These are phyloP conservation scores for Balaenoptera acutorostrata DNA, from an alignment of 2,113 vertebrate species.

Conservation along the genomic window DNA sequence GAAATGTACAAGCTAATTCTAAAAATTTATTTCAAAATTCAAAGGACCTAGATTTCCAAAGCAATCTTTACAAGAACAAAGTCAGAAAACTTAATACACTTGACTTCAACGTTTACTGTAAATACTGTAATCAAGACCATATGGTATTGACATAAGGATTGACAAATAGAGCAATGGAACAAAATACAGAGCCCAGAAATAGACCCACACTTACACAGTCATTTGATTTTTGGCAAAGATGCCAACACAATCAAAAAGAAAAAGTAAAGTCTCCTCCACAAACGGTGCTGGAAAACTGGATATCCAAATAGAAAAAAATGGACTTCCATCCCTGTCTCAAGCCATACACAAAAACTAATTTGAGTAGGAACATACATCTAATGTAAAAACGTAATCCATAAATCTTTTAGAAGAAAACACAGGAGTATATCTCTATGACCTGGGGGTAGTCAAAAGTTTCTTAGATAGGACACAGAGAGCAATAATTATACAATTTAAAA, in stretches of 20 bases:
- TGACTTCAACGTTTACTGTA: neutral
- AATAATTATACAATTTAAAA: neutral
- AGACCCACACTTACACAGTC: neutral
- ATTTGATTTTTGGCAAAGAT: neutral
- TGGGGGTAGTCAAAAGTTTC: neutral
- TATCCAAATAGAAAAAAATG: neutral
- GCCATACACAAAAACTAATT: neutral
- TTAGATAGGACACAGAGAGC: neutral
- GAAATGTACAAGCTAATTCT: neutral
- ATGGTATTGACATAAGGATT: neutral
- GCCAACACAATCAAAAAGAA: neutral
- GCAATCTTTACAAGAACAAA: neutral
- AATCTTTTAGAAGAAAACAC: neutral
- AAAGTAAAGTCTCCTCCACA: neutral
- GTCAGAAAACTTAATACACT: neutral
- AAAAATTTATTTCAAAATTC: slow-evolving; percentile 18
- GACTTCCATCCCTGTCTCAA: neutral
- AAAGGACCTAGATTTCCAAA: slow-evolving; percentile 8
- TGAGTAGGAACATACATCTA: neutral
- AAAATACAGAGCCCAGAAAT: neutral
- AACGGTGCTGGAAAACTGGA: neutral
- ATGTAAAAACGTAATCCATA: neutral
- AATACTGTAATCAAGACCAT: neutral
- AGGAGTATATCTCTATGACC: neutral
- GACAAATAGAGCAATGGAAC: neutral